Base-by-base conservation (phyloP, 1,140 invertebrate species). In the Carcinoscorpius rotundicauda region DNA sequence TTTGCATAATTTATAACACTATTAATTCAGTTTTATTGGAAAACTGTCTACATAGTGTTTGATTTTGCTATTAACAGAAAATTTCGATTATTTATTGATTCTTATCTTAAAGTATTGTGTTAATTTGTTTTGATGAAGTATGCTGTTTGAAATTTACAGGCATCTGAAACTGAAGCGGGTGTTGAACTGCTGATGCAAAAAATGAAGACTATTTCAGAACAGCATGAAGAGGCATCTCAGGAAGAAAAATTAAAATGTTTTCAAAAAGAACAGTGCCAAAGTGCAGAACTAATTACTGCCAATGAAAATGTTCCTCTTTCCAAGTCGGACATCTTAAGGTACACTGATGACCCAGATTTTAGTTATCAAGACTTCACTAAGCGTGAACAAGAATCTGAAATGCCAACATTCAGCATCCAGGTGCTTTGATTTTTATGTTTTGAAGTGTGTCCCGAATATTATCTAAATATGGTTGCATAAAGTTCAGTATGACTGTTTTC, bases 351-450 rank as follows among this genome's bases (percentile, higher is more conserved):
- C 76, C 81, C 85, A 0, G 81, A 81, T 51, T 93, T 88, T 75
- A 81, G 83, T 49, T 93, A 93, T 68, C 82, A 87, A 73, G 90
- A 93, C 76, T 94, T 93, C 78, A 85, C 86, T 8, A 85, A 85
- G 72, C 80, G 88, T 62, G 82, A 81, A 52, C 80, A 85, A 70
- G 75, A 79, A 9, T 80, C 83, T 63, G 83, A 87, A 71, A 85
- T 88, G 71, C 83, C 86, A 52, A 91, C 88, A 29, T 91, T 92
- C 77, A 83, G 89, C 72, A 86, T 89, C 58, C 80, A 81, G 74
- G 79, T 80, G 71, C 29, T 29, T 29, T 29, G 29, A 29, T 29
- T 29, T 29, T 29, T 29, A 29, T 29, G 29, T 29, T 29, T 29
- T 29, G 29, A 29, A 29, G 29, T 29, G 29, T 29, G 29, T 29